These are phyloP conservation scores for Drosophila ambigua DNA, from an alignment of 1,140 invertebrate species.

Conservation along the genomic window DNA sequence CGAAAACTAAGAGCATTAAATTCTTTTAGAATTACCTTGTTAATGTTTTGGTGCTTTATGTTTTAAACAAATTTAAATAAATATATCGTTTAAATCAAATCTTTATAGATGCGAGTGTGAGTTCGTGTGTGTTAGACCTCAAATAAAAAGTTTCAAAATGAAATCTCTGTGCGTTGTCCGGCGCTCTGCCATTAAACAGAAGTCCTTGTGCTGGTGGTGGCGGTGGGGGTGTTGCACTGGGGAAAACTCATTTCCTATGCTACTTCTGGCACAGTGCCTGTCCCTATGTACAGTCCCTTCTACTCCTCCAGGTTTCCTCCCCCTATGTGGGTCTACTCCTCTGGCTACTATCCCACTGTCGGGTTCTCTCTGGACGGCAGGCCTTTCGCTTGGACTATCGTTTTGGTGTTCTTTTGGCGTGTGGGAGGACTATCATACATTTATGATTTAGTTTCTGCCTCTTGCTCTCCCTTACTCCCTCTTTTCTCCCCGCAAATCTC, in stretches of 20 bases:
- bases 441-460: slow-evolving; percentile 67
- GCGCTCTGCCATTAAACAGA: slow-evolving; percentile 38
- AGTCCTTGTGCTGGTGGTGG: background rate
- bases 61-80: too few relatives aligned
- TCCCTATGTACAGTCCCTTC: background rate
- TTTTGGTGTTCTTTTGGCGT: background rate
- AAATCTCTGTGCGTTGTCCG: slow-evolving; percentile 36
- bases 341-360: slow-evolving; percentile 1
- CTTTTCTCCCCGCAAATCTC: background rate
- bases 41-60: slow-evolving; percentile 1
- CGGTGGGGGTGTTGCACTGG: background rate
- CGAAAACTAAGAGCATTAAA: too few relatives aligned
- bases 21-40: background rate
- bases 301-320: background rate
- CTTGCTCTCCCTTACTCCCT: slow-evolving; percentile 15
- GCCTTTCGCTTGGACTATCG: slow-evolving; percentile 2
- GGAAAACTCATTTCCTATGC: slow-evolving; percentile 54
- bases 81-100: slow-evolving; percentile 24
- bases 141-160: slow-evolving; percentile 39
- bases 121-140: slow-evolving; percentile 21
- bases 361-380: slow-evolving; percentile 6
- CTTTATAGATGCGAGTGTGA: background rate
- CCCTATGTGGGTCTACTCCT: background rate
- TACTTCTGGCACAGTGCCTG: slow-evolving; percentile 25
- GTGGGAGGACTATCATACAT: slow-evolving; percentile 44